phyloP scores from a whole-genome alignment of 2,113 vertebrate species.

The Dicerorhinus sumatrensis region DNA sequence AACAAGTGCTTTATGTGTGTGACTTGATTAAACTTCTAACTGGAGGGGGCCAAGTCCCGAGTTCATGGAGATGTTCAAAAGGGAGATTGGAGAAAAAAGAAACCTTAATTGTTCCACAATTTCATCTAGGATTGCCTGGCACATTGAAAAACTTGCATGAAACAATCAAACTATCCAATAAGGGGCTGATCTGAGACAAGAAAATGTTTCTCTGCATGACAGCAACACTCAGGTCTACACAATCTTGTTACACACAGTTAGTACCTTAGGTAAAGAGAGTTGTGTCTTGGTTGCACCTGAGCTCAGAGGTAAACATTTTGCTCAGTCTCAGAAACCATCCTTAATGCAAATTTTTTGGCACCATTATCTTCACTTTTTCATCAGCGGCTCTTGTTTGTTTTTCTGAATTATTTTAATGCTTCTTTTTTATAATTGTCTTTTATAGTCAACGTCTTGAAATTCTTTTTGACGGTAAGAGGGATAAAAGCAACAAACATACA shows the following conservation, averaged over 20 bases:
- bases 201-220: background rate
- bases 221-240: background rate
- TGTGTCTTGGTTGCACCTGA: background rate
- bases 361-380: background rate
- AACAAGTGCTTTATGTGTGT: background rate
- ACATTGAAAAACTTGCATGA: background rate
- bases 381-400: background rate
- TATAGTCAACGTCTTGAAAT: background rate
- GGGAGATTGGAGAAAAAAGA: background rate
- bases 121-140: background rate
- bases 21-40: background rate
- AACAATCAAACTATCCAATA: background rate
- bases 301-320: background rate
- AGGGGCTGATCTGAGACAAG: background rate
- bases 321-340: background rate
- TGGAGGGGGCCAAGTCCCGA: background rate
- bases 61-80: background rate
- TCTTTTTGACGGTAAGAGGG: background rate
- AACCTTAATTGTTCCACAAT: background rate
- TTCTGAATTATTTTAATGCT: background rate
- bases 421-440: background rate
- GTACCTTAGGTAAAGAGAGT: background rate
- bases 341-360: background rate
- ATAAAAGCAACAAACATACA: background rate
- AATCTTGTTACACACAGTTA: background rate